These are phyloP conservation scores for Pycnonotus jocosus DNA, from an alignment of 2,113 vertebrate species.

Conservation along the genomic window DNA sequence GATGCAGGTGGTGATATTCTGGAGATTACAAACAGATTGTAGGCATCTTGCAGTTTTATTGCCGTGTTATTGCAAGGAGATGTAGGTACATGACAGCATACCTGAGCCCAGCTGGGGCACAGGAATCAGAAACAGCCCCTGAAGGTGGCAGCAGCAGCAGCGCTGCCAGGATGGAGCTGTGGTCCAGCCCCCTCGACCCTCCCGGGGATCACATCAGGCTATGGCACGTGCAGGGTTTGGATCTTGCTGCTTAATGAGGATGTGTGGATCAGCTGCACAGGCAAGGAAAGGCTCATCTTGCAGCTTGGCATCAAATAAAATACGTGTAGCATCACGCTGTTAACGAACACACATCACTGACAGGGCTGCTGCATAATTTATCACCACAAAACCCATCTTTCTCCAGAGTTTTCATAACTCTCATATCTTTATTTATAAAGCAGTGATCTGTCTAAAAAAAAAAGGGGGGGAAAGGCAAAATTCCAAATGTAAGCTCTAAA, in stretches of 20 bases:
- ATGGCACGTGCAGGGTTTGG: accelerated
- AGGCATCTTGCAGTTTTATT: neutral
- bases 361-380: neutral
- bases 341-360: neutral
- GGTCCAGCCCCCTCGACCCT: neutral
- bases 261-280: neutral
- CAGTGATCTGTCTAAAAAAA: neutral
- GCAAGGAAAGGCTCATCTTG: neutral
- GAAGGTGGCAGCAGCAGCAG: neutral
- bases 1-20: slow-evolving; percentile 5
- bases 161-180: neutral
- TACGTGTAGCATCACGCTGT: neutral
- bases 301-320: neutral
- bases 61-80: neutral
- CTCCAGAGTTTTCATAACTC: neutral
- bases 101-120: neutral
- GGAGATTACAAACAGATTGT: neutral
- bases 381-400: neutral
- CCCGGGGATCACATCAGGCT: accelerated
- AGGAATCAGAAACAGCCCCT: neutral
- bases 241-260: neutral
- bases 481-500: neutral
- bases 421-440: neutral
- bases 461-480: neutral
- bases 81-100: neutral